Evolutionary conservation across 1,140 invertebrate genomes (phyloP).

Genomic region (Bombus vancouverensis): DNA sequence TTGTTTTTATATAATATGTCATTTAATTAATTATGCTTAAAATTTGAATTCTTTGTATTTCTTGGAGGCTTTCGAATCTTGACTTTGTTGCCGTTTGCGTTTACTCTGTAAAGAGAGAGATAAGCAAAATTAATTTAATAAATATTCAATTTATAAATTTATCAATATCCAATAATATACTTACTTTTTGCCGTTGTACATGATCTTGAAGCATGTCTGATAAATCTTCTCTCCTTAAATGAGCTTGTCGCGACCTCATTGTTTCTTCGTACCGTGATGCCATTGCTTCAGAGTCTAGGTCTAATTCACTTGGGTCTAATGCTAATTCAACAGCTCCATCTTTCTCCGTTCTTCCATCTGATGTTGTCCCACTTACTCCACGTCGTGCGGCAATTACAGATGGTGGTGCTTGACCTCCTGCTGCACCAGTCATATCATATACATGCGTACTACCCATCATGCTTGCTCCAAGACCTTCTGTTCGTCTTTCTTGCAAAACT

Average conservation of each 20-base stretch:
- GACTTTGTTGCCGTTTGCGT: constrained; percentile 94
- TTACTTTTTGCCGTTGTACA: constrained; percentile 95
- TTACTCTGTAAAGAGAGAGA: constrained; percentile 88
- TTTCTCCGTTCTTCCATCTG: constrained; percentile 79
- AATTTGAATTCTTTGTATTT: constrained; percentile 99
- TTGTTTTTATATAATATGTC: not conserved
- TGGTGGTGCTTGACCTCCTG: constrained; percentile 83
- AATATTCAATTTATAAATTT: constrained; percentile 24
- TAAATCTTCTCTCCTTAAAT: constrained; percentile 95
- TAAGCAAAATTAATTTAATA: constrained; percentile 27
- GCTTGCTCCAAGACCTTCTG: constrained; percentile 93
- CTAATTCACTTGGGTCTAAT: constrained; percentile 98
- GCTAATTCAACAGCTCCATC: constrained; percentile 95
- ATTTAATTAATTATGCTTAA: constrained; percentile 81
- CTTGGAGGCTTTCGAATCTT: constrained; percentile 94
- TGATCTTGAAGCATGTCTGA: constrained; percentile 99
- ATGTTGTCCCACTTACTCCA: constrained; percentile 75
- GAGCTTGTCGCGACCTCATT: constrained; percentile 94
- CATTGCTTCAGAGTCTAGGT: constrained; percentile 97
- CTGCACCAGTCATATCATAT: constrained; percentile 92
- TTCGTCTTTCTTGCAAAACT: constrained; percentile 96
- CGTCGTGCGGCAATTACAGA: constrained; percentile 82
- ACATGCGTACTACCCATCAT: constrained; percentile 99
- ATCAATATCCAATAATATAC: constrained; percentile 33
- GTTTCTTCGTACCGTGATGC: constrained; percentile 98